These are phyloP conservation scores for Xyrichtys novacula DNA, from an alignment of 2,797 vertebrate genomes.

Conservation along the genomic window DNA sequence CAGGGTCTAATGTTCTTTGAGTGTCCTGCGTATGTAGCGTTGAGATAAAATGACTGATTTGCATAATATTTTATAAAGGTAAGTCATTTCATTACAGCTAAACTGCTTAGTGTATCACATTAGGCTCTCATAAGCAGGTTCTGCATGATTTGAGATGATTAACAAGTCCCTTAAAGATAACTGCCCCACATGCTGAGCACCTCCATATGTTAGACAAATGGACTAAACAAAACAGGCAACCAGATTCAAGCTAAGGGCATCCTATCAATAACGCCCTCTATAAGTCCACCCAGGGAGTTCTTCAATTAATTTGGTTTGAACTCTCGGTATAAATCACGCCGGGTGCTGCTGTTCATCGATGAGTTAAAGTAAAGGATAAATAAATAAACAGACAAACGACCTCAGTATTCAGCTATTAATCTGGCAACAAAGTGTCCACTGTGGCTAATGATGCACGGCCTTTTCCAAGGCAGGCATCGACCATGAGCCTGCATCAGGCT, in stretches of 20 bases:
- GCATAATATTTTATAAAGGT: constrained; percentile 63
- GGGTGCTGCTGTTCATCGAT: constrained; percentile 58
- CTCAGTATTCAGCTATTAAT: constrained; percentile 72
- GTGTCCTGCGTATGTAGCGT: constrained; percentile 57
- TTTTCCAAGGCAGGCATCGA: constrained; percentile 65
- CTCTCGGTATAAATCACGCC: constrained; percentile 64
- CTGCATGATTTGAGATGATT: constrained; percentile 73
- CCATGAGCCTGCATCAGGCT: constrained; percentile 49
- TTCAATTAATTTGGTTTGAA: constrained; percentile 50
- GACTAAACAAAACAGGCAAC: constrained; percentile 38
- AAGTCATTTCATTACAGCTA: constrained; percentile 51
- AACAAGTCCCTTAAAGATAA: constrained; percentile 62
- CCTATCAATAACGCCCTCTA: constrained; percentile 56
- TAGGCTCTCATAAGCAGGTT: constrained; percentile 58
- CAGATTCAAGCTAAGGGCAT: constrained; percentile 40
- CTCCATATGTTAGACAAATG: constrained; percentile 67
- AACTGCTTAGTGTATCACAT: constrained; percentile 42
- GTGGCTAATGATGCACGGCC: constrained; percentile 73
- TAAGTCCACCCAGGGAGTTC: constrained; percentile 36
- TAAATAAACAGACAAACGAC: constrained; percentile 74
- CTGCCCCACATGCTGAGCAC: constrained; percentile 43
- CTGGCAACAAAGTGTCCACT: constrained; percentile 64
- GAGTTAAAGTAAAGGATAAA: constrained; percentile 70
- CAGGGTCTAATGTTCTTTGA: constrained; percentile 64
- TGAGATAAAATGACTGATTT: constrained; percentile 75